Percentiles rank a stretch among this genome's conserved stretches.
phyloP scores from a whole-genome alignment of 2,888 invertebrate species.

The Leptopilina drosophilae region DNA sequence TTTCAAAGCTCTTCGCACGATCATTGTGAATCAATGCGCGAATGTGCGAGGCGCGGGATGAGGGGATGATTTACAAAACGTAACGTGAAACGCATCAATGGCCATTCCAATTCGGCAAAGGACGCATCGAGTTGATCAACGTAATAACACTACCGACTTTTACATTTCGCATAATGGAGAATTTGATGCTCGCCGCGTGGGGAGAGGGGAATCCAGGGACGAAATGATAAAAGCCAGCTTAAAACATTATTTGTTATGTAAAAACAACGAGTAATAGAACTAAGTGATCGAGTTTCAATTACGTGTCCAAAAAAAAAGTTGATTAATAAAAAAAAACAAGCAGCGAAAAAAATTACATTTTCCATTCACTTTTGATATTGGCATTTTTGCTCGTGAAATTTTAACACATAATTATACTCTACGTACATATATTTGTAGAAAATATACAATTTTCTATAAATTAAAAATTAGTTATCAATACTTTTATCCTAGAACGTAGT shows the following conservation, averaged over 20 bases:
- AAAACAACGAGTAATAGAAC: conserved; percentile 17
- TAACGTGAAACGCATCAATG: conserved; percentile 30
- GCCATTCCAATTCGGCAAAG: conserved; percentile 35
- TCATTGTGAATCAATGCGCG: conserved; percentile 38
- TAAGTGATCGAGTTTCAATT: conserved; percentile 16
- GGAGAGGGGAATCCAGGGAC: background rate
- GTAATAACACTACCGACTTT: conserved; percentile 40
- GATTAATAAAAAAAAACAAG: too few relatives aligned
- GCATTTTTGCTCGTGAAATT: too few relatives aligned
- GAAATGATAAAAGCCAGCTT: conserved; percentile 18
- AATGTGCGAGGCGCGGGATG: conserved; percentile 4
- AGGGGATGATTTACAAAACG: conserved; percentile 31
- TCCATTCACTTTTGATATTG: too few relatives aligned
- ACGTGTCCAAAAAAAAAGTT: background rate
- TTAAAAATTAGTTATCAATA: too few relatives aligned
- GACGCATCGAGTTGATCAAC: conserved; percentile 39
- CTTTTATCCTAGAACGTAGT: too few relatives aligned
- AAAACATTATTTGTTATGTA: conserved; percentile 20
- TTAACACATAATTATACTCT: too few relatives aligned
- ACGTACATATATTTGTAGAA: too few relatives aligned
- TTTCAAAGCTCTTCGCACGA: conserved; percentile 46
- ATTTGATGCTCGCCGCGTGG: background rate
- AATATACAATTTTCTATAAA: too few relatives aligned
- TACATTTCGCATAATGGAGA: conserved; percentile 35
- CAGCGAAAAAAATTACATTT: too few relatives aligned